Base-by-base conservation (phyloP, 2,113 vertebrate species). In the Rhabdornis inornatus region DNA sequence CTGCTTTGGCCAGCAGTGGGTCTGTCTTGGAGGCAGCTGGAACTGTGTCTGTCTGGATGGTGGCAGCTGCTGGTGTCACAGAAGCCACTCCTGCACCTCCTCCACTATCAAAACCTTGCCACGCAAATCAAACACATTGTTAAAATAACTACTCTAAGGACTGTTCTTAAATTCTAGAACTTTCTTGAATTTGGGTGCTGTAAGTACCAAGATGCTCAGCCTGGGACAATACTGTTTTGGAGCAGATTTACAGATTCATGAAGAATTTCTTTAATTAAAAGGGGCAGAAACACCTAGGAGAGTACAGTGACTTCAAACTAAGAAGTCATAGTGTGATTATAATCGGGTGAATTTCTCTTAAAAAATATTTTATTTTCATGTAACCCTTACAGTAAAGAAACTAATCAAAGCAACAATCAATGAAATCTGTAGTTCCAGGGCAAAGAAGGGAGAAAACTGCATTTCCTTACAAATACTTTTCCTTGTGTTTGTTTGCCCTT, bases 1-100 rank as follows among this genome's bases (percentile, higher is more conserved):
- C 45, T 60, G 2, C 24, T 53, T 49, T 75, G 50, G 16, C 28
- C 44, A 37, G 35, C 0, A 0, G 11, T 1, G 1, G 12, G 8
- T 74, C 27, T 49, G 13, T 61, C 52, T 47, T 11, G 0, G 18
- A 69, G 31, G 12, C 68, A 66, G 30, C 12, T 42, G 27, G 22
- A 63, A 52, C 11, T 23, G 15, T 11, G 25, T 52, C 13, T 74
- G 13, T n/a, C 35, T 42, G 23, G 18, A 30, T 12, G 13, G 31
- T 7, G 39, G 10, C 27, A 49, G 39, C 10, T 81, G 27, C 53
- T 47, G 11, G 11, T 13, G 6, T n/a, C 49, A 72, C n/a, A 44
- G 39, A 88, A 68, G 6, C 13, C 15, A 65, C 4, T n/a, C 40
- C 12, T 35, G 27, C 15, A 63, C 24, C 6, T 57, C 23, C 8